Conservation (phyloP, 2,888 invertebrate genomes). For the Lapara coniferarum region DNA sequence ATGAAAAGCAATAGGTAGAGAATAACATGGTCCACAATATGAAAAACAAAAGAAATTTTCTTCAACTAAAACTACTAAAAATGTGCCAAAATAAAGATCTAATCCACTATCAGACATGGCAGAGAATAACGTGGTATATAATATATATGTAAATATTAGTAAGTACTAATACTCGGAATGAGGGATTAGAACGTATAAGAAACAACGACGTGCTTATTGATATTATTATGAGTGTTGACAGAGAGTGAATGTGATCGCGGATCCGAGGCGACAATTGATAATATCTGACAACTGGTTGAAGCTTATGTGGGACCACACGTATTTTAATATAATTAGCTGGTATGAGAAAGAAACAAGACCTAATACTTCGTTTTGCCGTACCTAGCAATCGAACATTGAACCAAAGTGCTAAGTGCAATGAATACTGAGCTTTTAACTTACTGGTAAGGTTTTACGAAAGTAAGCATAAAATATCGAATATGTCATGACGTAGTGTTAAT, state of each 20-base stretch:
- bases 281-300: slow-evolving; percentile 63
- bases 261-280: slow-evolving; percentile 58
- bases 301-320: slow-evolving; percentile 65
- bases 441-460: no score
- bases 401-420: background rate
- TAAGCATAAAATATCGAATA: no score
- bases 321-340: background rate
- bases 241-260: slow-evolving; percentile 47
- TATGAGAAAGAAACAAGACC: background rate
- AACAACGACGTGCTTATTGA: slow-evolving; percentile 43
- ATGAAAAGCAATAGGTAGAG: no score
- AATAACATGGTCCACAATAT: no score
- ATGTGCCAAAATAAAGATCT: no score
- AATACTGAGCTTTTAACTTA: no score
- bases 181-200: slow-evolving; percentile 51
- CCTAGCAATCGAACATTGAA: no score
- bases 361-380: no score
- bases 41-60: no score
- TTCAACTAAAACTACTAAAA: no score
- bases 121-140: background rate
- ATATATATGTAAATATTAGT: background rate
- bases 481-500: no score
- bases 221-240: slow-evolving; percentile 50
- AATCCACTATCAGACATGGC: no score
- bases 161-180: slow-evolving; percentile 25